Evolutionary conservation across 2,113 vertebrate species (phyloP).

Genomic region (Anthoscopus minutus): DNA sequence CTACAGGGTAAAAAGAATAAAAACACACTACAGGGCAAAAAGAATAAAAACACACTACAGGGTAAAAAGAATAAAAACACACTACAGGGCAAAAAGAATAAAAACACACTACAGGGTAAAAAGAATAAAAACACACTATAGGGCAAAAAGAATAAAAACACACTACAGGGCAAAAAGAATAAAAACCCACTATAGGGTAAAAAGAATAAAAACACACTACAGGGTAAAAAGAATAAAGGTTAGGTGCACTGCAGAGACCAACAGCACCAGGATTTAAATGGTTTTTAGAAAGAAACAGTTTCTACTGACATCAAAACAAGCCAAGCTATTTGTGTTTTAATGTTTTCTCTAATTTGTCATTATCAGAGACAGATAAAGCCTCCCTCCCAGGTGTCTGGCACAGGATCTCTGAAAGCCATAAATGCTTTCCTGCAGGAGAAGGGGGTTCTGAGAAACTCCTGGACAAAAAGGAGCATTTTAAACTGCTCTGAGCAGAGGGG

Average conservation of each 20-base stretch:
- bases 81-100: too few relatives aligned
- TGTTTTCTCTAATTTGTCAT: background rate
- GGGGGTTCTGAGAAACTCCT: background rate
- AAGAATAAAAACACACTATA: too few relatives aligned
- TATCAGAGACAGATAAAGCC: background rate
- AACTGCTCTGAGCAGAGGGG: background rate
- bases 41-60: background rate
- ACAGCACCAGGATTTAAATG: background rate
- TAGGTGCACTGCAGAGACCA: background rate
- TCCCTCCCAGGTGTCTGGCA: background rate
- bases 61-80: background rate
- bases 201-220: background rate
- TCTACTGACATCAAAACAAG: background rate
- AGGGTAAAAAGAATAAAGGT: background rate
- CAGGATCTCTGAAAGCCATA: background rate
- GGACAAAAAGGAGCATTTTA: background rate
- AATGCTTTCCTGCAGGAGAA: background rate
- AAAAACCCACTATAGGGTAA: background rate
- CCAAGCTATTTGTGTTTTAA: background rate
- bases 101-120: background rate
- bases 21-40: too few relatives aligned
- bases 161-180: background rate
- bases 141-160: background rate
- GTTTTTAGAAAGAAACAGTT: background rate
- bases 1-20: background rate